Percentiles rank a stretch among this genome's conserved stretches.
These are phyloP conservation scores for Aethina tumida DNA, from an alignment of 1,140 invertebrate genomes.

Conservation along the genomic window DNA sequence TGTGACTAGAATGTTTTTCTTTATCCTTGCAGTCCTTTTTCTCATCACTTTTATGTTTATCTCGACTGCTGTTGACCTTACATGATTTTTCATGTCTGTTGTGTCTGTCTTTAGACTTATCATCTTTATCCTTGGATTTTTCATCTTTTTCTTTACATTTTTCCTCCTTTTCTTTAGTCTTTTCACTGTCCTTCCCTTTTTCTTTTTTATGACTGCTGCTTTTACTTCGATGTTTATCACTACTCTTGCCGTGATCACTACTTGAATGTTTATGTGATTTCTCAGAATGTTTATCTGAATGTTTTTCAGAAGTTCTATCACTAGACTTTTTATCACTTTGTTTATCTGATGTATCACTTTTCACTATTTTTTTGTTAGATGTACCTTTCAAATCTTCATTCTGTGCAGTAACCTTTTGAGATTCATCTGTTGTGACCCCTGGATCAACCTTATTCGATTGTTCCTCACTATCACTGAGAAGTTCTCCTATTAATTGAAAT, in stretches of 20 bases:
- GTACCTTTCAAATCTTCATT: too few species aligned
- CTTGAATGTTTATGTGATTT: not conserved
- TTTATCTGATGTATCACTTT: slow-evolving; percentile 4
- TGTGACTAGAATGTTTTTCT: slow-evolving; percentile 15
- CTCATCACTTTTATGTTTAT: slow-evolving; percentile 5
- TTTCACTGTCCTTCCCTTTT: slow-evolving; percentile 12
- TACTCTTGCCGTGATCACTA: slow-evolving; percentile 3
- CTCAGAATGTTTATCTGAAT: not conserved
- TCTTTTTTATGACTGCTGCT: slow-evolving; percentile 5
- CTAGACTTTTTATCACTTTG: slow-evolving; percentile 14
- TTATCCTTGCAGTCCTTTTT: slow-evolving; percentile 12
- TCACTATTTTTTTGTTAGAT: slow-evolving; percentile 6
- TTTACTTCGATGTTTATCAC: slow-evolving; percentile 5
- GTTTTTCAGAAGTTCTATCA: slow-evolving; percentile 4
- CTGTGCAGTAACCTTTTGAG: not conserved
- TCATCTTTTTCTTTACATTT: slow-evolving; percentile 4
- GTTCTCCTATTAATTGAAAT: slow-evolving; percentile 35
- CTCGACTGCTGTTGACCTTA: not conserved
- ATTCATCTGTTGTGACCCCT: not conserved
- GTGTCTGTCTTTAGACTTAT: slow-evolving; percentile 1
- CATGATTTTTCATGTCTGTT: not conserved
- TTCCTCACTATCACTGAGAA: slow-evolving; percentile 25
- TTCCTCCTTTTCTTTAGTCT: slow-evolving; percentile 12
- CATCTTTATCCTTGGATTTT: not conserved
- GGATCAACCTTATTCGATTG: slow-evolving; percentile 7